A percentile compares a stretch with the other conserved stretches of the same genome.
phyloP scores from a whole-genome alignment of 2,888 invertebrate species.

The Conistra vaccinii region DNA sequence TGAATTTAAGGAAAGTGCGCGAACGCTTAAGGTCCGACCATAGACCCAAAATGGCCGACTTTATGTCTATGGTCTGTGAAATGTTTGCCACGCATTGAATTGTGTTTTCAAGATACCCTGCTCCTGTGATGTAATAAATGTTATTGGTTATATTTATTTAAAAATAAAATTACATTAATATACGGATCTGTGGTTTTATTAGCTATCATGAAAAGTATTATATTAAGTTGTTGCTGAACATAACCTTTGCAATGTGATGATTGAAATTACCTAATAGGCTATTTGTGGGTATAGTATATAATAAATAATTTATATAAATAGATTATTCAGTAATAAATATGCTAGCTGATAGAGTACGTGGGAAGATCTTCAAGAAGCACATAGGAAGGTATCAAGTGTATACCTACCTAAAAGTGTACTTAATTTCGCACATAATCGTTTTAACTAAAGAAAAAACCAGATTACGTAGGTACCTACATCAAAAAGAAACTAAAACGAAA shows the following conservation, averaged over 20 bases:
- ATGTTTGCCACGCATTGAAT: slow-evolving; percentile 80
- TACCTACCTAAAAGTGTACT: background rate
- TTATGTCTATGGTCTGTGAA: slow-evolving; percentile 73
- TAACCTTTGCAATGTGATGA: background rate
- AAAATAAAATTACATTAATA: slow-evolving; percentile 90
- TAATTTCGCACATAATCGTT: background rate
- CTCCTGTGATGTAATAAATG: slow-evolving; percentile 91
- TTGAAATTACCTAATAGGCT: background rate
- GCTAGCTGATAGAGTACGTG: background rate
- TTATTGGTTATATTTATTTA: slow-evolving; percentile 91
- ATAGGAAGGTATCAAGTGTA: background rate
- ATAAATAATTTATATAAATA: background rate
- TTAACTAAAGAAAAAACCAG: background rate
- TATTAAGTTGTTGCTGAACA: background rate
- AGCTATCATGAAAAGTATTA: background rate
- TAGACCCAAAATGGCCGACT: slow-evolving; percentile 64
- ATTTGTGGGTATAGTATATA: background rate
- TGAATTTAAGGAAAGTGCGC: slow-evolving; percentile 78
- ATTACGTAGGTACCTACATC: too few species aligned
- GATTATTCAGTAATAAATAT: background rate
- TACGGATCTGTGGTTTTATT: slow-evolving; percentile 73
- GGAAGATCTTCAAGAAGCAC: background rate
- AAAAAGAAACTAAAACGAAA: background rate
- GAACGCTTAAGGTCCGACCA: slow-evolving; percentile 59
- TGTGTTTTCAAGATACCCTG: slow-evolving; percentile 90